These are phyloP conservation scores for Sebastes schlegelii DNA, from an alignment of 2,113 vertebrate species.

Conservation along the genomic window DNA sequence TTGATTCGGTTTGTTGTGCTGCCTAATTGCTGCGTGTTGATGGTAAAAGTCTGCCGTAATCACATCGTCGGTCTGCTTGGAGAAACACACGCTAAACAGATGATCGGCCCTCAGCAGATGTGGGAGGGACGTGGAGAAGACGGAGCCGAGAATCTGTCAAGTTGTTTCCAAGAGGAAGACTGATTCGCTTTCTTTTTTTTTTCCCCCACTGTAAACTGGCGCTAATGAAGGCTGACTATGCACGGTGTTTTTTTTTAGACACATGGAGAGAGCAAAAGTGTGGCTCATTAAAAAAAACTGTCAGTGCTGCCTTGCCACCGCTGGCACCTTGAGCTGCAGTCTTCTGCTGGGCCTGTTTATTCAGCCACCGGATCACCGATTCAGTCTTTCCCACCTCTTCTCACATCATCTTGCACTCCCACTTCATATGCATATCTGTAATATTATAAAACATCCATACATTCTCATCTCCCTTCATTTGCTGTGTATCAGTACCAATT, in stretches of 20 bases:
- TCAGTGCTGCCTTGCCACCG: conserved; percentile 61
- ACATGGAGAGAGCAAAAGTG: conserved; percentile 66
- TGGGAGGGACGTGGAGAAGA: conserved; percentile 63
- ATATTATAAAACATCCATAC: not conserved
- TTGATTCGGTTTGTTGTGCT: conserved; percentile 55
- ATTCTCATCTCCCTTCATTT: conserved; percentile 10
- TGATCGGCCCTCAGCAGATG: conserved; percentile 71
- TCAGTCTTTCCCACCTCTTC: conserved; percentile 33
- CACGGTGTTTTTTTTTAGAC: conserved; percentile 61
- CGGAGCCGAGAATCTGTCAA: conserved; percentile 67
- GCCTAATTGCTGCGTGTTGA: conserved; percentile 65
- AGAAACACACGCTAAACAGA: conserved; percentile 64
- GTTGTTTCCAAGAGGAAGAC: conserved; percentile 65
- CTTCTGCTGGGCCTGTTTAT: conserved; percentile 59
- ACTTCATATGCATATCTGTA: conserved; percentile 8
- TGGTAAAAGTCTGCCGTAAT: conserved; percentile 66
- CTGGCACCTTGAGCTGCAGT: conserved; percentile 61
- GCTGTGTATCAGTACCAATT: not conserved
- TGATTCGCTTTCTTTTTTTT: conserved; percentile 45
- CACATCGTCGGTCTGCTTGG: conserved; percentile 58
- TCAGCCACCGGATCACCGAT: conserved; percentile 59
- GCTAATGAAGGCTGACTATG: conserved; percentile 76
- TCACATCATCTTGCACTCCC: not conserved
- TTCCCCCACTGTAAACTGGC: conserved; percentile 57
- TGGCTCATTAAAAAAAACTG: conserved; percentile 74